Evolutionary conservation across 2,113 vertebrate species (phyloP), one percentile per base, ranked within the genome.

Genomic region (Rhombomys opimus): DNA sequence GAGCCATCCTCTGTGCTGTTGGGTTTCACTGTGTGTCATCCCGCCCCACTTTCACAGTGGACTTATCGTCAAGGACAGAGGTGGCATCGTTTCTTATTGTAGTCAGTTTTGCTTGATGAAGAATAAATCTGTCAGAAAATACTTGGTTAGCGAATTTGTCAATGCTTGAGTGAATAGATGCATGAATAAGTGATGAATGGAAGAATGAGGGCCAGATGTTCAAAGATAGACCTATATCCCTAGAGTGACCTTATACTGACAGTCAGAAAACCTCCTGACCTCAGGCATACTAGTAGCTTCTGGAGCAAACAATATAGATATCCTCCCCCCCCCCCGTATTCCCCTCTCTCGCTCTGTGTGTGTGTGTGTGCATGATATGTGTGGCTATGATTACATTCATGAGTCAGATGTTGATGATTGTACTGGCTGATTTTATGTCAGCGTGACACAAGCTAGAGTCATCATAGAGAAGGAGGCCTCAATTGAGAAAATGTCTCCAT

Each of bases 341-440:
- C 30, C 23, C 30, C 75, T 77, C 27, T 78, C 46, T 78, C 7
- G 7, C 25, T 78, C 14, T 54, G 4, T 32, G 6, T 52, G 7
- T 54, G 0, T 78, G 0, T 78, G 0, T 77, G 1, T 9, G 72
- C 8, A 14, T 18, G 17, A 32, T 20, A 22, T 10, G 8, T 73
- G 17, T 38, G 72, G 18, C 5, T 75, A 41, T 11, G n/a, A 8
- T 10, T 75, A 20, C n/a, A 41, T 75, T 35, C 7, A 72, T 17
- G 15, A 72, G n/a, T 72, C 68, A 72, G 35, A 72, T 72, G 32
- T 35, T 70, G 68, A n/a, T 72, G 30, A 14, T 72, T 46, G 15
- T n/a, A 72, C 32, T 72, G 35, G 7, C 35, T 72, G 35, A 15
- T 72, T 72, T 72, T 72, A n/a, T 72, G 32, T 72, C 35, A 72